A percentile compares a stretch with the other conserved stretches of the same genome.
These are phyloP conservation scores for Troides oblongomaculatus DNA, from an alignment of 2,888 invertebrate genomes.

Conservation along the genomic window DNA sequence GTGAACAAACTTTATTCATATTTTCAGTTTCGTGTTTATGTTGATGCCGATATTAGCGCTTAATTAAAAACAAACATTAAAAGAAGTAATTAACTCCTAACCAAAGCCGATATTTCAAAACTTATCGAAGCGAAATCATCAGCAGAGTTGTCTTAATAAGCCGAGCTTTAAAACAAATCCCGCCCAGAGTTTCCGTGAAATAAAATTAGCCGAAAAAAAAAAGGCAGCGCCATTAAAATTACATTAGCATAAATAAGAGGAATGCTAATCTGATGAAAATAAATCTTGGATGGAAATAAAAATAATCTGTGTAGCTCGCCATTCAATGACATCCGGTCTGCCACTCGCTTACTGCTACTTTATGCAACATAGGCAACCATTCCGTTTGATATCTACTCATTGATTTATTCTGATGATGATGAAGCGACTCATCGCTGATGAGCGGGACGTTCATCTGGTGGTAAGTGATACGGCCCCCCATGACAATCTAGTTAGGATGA, in stretches of 20 bases:
- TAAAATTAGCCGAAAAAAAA: slow-evolving; percentile 72
- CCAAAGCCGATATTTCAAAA: slow-evolving; percentile 61
- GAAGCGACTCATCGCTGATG: too few relatives aligned
- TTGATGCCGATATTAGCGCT: slow-evolving; percentile 20
- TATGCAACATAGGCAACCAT: slow-evolving; percentile 12
- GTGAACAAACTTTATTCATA: slow-evolving; percentile 24
- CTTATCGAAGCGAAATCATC: slow-evolving; percentile 64
- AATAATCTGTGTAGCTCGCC: slow-evolving; percentile 64
- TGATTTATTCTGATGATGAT: too few relatives aligned
- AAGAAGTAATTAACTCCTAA: slow-evolving; percentile 34
- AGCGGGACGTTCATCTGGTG: too few relatives aligned
- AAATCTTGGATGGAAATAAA: slow-evolving; percentile 75
- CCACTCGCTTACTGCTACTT: slow-evolving; percentile 11
- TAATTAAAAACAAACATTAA: slow-evolving; percentile 31
- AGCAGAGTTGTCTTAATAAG: slow-evolving; percentile 67
- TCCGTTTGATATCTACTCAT: not conserved
- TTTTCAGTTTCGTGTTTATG: slow-evolving; percentile 21
- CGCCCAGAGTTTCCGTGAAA: slow-evolving; percentile 68
- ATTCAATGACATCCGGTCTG: slow-evolving; percentile 52
- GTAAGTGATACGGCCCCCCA: too few relatives aligned
- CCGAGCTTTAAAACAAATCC: slow-evolving; percentile 71
- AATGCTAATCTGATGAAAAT: slow-evolving; percentile 78
- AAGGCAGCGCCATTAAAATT: slow-evolving; percentile 78
- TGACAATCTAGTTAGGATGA: too few relatives aligned
- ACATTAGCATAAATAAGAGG: slow-evolving; percentile 80